phyloP scores from a whole-genome alignment of 2,113 vertebrate genomes.

The Pseudopodoces humilis region DNA sequence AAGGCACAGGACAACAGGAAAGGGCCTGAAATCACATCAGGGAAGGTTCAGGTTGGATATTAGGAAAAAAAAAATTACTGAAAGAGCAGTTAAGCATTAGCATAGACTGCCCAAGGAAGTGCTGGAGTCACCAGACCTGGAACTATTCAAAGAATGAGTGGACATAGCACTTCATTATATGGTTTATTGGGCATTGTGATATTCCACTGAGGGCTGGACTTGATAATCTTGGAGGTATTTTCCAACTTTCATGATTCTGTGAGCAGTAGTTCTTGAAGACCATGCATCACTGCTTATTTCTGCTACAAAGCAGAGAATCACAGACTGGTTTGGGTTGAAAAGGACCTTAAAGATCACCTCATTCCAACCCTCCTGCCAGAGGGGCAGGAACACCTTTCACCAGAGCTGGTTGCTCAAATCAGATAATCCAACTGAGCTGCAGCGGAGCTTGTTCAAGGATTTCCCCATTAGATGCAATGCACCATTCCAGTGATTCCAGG shows the following conservation, averaged over 20 bases:
- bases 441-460: neutral
- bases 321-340: neutral
- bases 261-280: neutral
- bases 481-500: neutral
- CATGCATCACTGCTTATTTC: neutral
- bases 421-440: neutral
- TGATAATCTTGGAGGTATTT: neutral
- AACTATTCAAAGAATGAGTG: neutral
- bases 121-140: neutral
- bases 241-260: neutral
- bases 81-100: neutral
- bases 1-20: neutral
- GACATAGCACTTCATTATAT: neutral
- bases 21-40: neutral
- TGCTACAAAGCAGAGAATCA: neutral
- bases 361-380: neutral
- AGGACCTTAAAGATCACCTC: neutral
- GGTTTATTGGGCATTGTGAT: neutral
- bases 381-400: neutral
- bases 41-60: neutral
- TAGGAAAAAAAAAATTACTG: neutral
- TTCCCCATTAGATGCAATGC: neutral
- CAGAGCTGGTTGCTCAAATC: neutral
- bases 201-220: neutral
- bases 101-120: neutral